Conservation (phyloP, 2,888 invertebrate species). For the Lottia gigantea region DNA sequence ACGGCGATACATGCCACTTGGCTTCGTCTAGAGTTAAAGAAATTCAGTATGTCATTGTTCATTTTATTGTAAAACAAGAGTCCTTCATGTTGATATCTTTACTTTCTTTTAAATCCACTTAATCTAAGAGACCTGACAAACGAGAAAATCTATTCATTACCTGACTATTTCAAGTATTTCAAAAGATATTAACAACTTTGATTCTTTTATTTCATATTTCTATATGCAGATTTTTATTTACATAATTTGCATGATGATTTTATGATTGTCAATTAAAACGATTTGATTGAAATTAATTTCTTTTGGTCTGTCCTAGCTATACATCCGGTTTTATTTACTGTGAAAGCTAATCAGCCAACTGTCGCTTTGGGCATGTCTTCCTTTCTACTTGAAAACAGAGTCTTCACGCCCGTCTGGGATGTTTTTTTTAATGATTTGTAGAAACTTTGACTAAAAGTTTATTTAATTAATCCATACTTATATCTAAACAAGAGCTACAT, state of each 20-base stretch:
- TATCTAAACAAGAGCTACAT: too few relatives aligned
- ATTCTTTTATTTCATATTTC: background rate
- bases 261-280: constrained; percentile 4
- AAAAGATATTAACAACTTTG: background rate
- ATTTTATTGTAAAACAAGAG: too few relatives aligned
- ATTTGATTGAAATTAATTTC: constrained; percentile 1
- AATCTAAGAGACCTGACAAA: constrained; percentile 1
- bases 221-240: constrained; percentile 1
- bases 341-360: background rate
- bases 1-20: constrained; percentile 6
- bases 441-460: too few relatives aligned
- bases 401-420: too few relatives aligned
- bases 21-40: background rate
- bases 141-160: background rate
- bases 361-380: background rate
- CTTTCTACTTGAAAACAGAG: too few relatives aligned
- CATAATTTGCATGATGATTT: constrained; percentile 7
- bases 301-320: background rate
- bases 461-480: too few relatives aligned
- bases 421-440: too few relatives aligned
- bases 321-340: constrained; percentile 4
- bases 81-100: background rate
- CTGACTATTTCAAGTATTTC: background rate
- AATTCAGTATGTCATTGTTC: too few relatives aligned
- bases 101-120: background rate